A percentile compares a stretch with the other conserved stretches of the same genome.
Conservation (phyloP, 2,113 vertebrate genomes). For the Melierax canorus region DNA sequence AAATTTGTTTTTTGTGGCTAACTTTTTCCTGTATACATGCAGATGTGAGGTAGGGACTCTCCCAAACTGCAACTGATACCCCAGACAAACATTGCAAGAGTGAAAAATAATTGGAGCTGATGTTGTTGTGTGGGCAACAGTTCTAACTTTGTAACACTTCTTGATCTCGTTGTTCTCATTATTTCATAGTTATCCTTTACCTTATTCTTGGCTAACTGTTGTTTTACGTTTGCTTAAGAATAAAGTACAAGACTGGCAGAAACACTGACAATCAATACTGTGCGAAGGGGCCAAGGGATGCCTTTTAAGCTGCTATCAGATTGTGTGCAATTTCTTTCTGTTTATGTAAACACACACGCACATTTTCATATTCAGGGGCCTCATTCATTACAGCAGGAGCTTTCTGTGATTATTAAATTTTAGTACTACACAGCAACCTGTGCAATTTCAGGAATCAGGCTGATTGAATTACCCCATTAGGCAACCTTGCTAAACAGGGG, state of each 20-base stretch:
- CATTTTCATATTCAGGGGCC: neutral
- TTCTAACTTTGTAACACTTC: neutral
- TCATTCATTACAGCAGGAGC: neutral
- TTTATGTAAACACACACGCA: neutral
- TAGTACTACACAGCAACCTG: neutral
- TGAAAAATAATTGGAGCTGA: neutral
- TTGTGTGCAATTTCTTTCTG: neutral
- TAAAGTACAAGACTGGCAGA: neutral
- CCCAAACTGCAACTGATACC: neutral
- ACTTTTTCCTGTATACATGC: neutral
- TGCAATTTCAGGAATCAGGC: neutral
- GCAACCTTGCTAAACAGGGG: neutral
- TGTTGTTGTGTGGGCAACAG: neutral
- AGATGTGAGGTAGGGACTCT: neutral
- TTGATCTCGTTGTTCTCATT: neutral
- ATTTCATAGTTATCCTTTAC: neutral
- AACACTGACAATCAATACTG: neutral
- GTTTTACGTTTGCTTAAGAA: neutral
- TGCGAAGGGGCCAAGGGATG: neutral
- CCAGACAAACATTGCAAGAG: neutral
- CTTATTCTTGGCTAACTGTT: neutral
- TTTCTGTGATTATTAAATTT: conserved; percentile 17
- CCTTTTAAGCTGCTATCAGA: neutral
- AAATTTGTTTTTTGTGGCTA: neutral
- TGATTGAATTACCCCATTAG: conserved; percentile 39